phyloP scores from a whole-genome alignment of 2,113 vertebrate species.

The Callospermophilus lateralis region DNA sequence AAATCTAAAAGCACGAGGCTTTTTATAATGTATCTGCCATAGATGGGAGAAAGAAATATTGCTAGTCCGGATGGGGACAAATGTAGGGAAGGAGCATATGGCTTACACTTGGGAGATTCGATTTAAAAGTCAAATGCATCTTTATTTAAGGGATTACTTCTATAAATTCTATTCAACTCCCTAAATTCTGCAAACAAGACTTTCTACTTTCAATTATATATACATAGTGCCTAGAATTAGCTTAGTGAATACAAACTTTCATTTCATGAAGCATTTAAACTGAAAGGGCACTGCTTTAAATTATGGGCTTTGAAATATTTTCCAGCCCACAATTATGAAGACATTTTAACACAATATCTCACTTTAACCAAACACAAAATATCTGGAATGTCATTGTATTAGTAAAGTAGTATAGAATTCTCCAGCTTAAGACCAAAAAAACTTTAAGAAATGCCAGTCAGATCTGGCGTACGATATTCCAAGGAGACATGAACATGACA shows the following conservation, averaged over 20 bases:
- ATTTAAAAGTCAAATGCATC: slow-evolving; percentile 46
- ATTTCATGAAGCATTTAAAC: slow-evolving; percentile 2
- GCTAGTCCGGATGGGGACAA: not conserved
- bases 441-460: not conserved
- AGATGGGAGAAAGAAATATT: not conserved
- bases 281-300: not conserved
- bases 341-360: not conserved
- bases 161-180: slow-evolving; percentile 30
- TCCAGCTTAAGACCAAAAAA: slow-evolving; percentile 41
- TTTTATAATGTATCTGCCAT: not conserved
- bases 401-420: slow-evolving; percentile 15
- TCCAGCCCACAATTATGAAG: not conserved
- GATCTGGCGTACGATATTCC: not conserved
- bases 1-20: not conserved
- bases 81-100: not conserved
- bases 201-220: slow-evolving; percentile 4
- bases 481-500: not conserved
- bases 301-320: not conserved
- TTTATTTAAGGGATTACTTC: slow-evolving; percentile 54
- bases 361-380: not conserved
- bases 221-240: not conserved
- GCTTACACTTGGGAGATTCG: not conserved
- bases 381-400: not conserved
- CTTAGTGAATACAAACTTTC: not conserved
- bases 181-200: slow-evolving; percentile 52